Conservation (phyloP, 1,140 invertebrate species). For the Drosophila kanapiae region DNA sequence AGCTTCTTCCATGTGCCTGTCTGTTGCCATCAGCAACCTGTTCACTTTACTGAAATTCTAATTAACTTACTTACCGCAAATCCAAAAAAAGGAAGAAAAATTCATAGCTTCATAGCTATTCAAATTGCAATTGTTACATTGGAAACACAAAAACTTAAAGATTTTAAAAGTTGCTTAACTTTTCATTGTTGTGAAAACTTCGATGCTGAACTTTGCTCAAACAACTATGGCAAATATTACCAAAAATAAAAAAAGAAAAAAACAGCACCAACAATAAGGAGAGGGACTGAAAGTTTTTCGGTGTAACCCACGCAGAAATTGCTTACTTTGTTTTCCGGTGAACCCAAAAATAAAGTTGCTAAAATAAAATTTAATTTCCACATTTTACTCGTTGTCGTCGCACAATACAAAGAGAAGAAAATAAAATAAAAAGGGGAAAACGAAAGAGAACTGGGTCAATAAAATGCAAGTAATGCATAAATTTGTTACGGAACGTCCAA, state of each 20-base stretch:
- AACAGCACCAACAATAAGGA: not conserved
- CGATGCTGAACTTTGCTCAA: slow-evolving; percentile 36
- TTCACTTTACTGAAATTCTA: not conserved
- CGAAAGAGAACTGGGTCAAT: slow-evolving; percentile 41
- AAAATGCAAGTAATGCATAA: slow-evolving; percentile 58
- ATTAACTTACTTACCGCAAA: slow-evolving; percentile 12
- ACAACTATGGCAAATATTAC: slow-evolving; percentile 37
- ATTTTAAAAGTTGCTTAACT: slow-evolving; percentile 31
- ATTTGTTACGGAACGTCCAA: slow-evolving; percentile 44
- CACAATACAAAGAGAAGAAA: slow-evolving; percentile 6
- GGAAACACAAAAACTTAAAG: not conserved
- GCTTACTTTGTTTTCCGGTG: slow-evolving; percentile 53
- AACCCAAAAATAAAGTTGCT: slow-evolving; percentile 49
- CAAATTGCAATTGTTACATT: not conserved
- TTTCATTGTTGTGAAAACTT: slow-evolving; percentile 38
- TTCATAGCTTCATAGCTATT: slow-evolving; percentile 3
- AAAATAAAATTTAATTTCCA: slow-evolving; percentile 53
- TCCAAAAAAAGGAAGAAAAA: not conserved
- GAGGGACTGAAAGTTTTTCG: slow-evolving; percentile 35
- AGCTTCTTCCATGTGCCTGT: not conserved
- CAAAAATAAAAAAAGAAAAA: not conserved
- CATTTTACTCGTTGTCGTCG: slow-evolving; percentile 39
- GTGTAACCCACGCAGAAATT: slow-evolving; percentile 44
- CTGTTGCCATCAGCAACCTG: slow-evolving; percentile 5
- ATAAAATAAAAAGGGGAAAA: slow-evolving; percentile 1